Evolutionary conservation across 1,140 invertebrate genomes (phyloP), one percentile per base, ranked within the genome.

Genomic region (Atta cephalotes): DNA sequence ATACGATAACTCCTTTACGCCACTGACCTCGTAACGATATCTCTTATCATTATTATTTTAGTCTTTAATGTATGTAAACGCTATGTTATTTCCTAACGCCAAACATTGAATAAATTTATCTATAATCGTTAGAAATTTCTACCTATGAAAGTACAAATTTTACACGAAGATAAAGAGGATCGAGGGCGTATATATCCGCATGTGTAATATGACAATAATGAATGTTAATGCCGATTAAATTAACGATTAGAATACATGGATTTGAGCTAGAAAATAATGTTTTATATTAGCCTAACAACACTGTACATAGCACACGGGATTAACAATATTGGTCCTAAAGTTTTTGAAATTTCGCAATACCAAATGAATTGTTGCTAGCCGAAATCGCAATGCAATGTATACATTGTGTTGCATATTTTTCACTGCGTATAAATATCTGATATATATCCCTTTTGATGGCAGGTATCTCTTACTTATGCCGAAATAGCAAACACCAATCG

Each of bases 121-220:
- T 62, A 66, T 71, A 79, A 45, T 35, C 25, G 35, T 72, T 82
- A 92, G 62, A 92, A 92, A 92, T 89, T 81, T 62, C 70, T 88
- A 77, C 80, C 86, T 93, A 93, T 92, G 91, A 93, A 93, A 93
- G 91, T 93, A 92, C 89, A 93, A 93, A 93, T 56, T 91, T 87
- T 89, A 81, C 56, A 79, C 28, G 62, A 68, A 66, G 39, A 45
- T 62, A 35, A 77, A 89, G 35, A 74, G 86, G 63, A 45, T 45
- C 39, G 39, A 31, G 39, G 21, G 10, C n/a, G 21, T 49, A 49
- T 12, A 7, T 87, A 74, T 60, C 60, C 53, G 49, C 87, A 71
- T 78, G 28, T 45, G 35, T 86, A 86, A 66, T 70, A 28, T 62
- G 62, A 87, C 49, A 70, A 62, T 82, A 79, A 63, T 79, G 31